A percentile compares a stretch with the other conserved stretches of the same genome.
These are phyloP conservation scores for Resseliella maxima DNA, from an alignment of 2,888 invertebrate species.

Conservation along the genomic window DNA sequence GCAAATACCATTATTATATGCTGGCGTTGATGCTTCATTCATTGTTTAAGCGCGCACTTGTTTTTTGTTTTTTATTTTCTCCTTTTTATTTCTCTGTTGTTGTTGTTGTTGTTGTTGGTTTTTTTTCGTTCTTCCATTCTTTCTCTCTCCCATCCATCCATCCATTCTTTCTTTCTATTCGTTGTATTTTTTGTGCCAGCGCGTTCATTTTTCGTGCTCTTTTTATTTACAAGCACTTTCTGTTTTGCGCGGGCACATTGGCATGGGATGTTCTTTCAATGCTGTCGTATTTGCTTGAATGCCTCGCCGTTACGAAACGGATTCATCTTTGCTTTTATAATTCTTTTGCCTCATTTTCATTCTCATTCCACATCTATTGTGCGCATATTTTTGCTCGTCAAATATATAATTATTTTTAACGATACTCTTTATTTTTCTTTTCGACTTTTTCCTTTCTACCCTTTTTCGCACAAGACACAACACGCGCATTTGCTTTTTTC, in stretches of 20 bases:
- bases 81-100: not conserved
- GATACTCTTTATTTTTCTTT: conserved; percentile 50
- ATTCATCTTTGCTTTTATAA: conserved; percentile 47
- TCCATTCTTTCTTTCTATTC: no score
- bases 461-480: not conserved
- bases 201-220: no score
- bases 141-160: no score
- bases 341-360: not conserved
- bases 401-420: conserved; percentile 51
- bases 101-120: not conserved
- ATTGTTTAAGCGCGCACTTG: not conserved
- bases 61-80: not conserved
- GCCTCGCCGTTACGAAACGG: not conserved
- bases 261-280: not conserved
- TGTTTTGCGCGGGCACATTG: not conserved
- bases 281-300: not conserved
- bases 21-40: conserved; percentile 10
- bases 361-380: not conserved
- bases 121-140: not conserved
- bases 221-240: not conserved
- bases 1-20: conserved; percentile 14
- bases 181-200: no score
- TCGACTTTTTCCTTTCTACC: conserved; percentile 17
- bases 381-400: conserved; percentile 44
- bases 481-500: not conserved